Evolutionary conservation across 1,140 invertebrate species (phyloP), one percentile per base, ranked within the genome.

Genomic region (Semibalanus balanoides): DNA sequence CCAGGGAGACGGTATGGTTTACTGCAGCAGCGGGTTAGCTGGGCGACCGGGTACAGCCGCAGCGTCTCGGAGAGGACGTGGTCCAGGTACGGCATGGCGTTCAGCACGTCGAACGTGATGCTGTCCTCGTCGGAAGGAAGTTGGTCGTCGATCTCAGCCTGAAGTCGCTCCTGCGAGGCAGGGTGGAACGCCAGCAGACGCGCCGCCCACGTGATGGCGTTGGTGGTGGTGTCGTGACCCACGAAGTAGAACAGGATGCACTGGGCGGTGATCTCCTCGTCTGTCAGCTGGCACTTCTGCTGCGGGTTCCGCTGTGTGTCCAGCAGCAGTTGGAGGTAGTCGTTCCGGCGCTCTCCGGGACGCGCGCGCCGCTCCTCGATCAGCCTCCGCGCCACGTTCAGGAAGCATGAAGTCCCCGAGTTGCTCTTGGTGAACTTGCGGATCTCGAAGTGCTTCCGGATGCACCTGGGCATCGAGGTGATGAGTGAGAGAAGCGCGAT

Each of bases 1-100:
- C 51, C 51, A 11, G 51, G 51, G 22, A 64, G 51, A 19, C 11
- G 9, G 51, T 64, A 64, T 1, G 51, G 51, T 25, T 25, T 64
- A 3, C 7, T 64, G 22, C 51, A 64, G 51, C 51, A 64, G 51
- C 51, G 51, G 11, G 11, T 22, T 1, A 64, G 51, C 51, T 64
- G 51, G 14, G 51, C 81, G 19, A 82, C 81, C 28, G 84, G 83
- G 75, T 81, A 82, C 0, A 83, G 74, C 76, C 84, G 74, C 27
- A 84, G 77, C 0, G 81, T 82, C 78, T 85, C 84, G 35, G 78
- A 74, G 17, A 85, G 78, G 25, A 84, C 79, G 78, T 81, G 81
- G 75, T 85, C 82, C 76, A 85, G 77, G 43, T 82, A 83, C 30
- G 80, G 78, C 77, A 84, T 77, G 25, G 81, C 77, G 31, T 80